These are phyloP conservation scores for Hiodon tergisus DNA, from an alignment of 2,113 vertebrate species.

Conservation along the genomic window DNA sequence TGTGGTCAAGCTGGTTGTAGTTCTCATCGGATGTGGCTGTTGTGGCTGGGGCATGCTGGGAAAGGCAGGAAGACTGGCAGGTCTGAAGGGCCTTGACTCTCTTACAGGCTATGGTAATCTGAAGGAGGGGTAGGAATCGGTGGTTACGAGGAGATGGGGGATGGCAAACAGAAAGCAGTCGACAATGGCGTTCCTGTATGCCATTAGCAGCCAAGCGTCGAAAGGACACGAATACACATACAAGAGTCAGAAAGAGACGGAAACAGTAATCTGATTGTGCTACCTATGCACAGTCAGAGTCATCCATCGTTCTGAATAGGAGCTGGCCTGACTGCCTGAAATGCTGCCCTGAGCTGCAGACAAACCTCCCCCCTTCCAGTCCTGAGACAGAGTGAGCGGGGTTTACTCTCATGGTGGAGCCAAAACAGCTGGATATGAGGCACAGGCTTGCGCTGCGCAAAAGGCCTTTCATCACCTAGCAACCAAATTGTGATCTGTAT, in stretches of 20 bases:
- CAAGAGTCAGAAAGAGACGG: background rate
- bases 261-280: background rate
- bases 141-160: too few relatives aligned
- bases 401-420: too few relatives aligned
- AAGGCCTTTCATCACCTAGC: too few relatives aligned
- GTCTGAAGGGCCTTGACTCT: background rate
- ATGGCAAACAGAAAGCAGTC: background rate
- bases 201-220: background rate
- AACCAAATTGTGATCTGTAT: too few relatives aligned
- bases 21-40: background rate
- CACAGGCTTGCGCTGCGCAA: too few relatives aligned
- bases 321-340: too few relatives aligned
- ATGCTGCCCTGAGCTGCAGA: too few relatives aligned
- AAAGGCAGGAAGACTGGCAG: background rate
- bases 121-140: background rate
- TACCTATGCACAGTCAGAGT: too few relatives aligned
- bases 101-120: constrained; percentile 2
- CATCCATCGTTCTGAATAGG: too few relatives aligned
- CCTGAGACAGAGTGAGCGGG: too few relatives aligned
- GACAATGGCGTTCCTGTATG: background rate
- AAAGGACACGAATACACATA: background rate
- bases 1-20: background rate
- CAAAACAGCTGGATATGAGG: too few relatives aligned
- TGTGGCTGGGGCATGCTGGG: background rate
- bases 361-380: too few relatives aligned